phyloP scores from a whole-genome alignment of 2,797 vertebrate genomes.

The Smutsia temminckii region DNA sequence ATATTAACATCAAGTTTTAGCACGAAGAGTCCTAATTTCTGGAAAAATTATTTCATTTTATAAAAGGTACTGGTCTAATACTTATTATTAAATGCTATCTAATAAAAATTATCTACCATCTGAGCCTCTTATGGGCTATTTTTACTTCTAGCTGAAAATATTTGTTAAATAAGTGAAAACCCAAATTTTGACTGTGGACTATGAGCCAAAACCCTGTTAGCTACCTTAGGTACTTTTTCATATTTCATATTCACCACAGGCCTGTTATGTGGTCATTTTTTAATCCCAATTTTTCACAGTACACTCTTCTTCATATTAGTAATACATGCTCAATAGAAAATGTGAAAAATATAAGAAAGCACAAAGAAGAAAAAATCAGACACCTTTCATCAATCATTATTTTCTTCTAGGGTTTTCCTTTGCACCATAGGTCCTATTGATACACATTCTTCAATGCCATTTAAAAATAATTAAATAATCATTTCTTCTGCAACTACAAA shows the following conservation, averaged over 20 bases:
- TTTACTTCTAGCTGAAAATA: background rate
- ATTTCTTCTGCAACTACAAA: background rate
- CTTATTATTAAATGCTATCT: background rate
- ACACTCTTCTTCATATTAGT: background rate
- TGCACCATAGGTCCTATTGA: background rate
- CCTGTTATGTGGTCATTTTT: background rate
- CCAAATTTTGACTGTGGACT: background rate
- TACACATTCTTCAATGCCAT: background rate
- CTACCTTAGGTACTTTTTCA: background rate
- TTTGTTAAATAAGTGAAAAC: background rate
- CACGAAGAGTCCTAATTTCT: background rate
- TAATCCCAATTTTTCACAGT: background rate
- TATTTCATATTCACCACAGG: background rate
- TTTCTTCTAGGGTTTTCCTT: background rate
- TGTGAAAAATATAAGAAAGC: background rate
- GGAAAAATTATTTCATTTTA: background rate
- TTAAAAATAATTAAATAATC: conserved; percentile 17
- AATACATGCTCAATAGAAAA: background rate
- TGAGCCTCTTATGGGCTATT: background rate
- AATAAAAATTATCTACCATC: background rate
- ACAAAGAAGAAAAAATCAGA: background rate
- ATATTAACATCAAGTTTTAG: background rate
- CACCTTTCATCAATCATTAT: background rate
- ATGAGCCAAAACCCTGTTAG: background rate
- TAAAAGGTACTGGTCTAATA: background rate